Evolutionary conservation across 2,888 invertebrate genomes (phyloP), one percentile per base, ranked within the genome.

Genomic region (Cantharis rustica): DNA sequence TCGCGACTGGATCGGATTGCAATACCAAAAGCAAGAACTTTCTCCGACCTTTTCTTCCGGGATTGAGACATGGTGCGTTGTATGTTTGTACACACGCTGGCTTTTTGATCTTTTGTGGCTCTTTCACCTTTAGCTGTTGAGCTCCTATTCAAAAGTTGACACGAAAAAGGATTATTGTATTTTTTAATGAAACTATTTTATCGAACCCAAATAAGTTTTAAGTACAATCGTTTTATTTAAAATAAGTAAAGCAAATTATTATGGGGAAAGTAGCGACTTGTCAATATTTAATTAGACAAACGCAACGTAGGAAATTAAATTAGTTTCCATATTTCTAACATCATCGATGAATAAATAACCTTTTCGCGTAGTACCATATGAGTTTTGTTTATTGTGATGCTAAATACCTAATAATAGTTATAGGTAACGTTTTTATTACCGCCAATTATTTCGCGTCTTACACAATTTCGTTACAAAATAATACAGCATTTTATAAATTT

Each of bases 1-100:
- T 81, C 83, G 77, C 79, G 81, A 84, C 84, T 84, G 84, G 85
- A 85, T 82, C 84, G 83, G 81, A 82, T 82, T 83, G 83, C 83
- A 82, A 82, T 80, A 79, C 83, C 73, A 80, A 80, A 80, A 81
- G 81, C 81, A 79, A 83, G 82, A 61, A 86, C 85, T 86, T 86
- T 86, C 86, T 86, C 85, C 84, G 80, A 80, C 83, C 82, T 82
- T 80, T 83, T 85, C 85, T 86, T 86, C 86, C 86, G 86, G 85
- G 86, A 85, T 86, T 86, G 85, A 83, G 85, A 85, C 84, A 85
- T 82, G 81, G 31, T 66, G 73, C 61, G 72, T 72, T 72, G 31
- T 73, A 68, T 73, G 23, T 31, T 31, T 17, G 62, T 62, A 15
- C 15, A 61, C 16, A 62, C 20, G 15, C 15, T 13, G 31, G 27